Conservation (phyloP, 2,797 vertebrate genomes). For the Acanthornis magna region DNA sequence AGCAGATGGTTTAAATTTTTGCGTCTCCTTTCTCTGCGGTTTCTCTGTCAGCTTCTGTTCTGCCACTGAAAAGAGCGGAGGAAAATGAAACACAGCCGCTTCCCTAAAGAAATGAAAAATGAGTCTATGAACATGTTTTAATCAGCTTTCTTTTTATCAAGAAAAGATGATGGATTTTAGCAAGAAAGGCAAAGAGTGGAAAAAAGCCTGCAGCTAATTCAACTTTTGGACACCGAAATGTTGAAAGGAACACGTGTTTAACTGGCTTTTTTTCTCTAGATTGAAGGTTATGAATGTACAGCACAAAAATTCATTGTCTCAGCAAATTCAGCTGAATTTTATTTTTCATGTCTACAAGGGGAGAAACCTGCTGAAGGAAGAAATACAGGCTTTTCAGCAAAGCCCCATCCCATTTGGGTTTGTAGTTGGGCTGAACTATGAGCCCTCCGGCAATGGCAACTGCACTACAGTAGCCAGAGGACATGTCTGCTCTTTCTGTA, state of each 20-base stretch:
- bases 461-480: not conserved
- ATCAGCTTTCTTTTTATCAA: not conserved
- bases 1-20: constrained; percentile 29
- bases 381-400: not conserved
- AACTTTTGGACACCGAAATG: not conserved
- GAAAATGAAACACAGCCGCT: constrained; percentile 6
- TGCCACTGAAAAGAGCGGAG: not conserved
- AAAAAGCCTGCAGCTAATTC: not conserved
- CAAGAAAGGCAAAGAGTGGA: not conserved
- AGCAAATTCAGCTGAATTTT: not conserved
- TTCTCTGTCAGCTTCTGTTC: constrained; percentile 2
- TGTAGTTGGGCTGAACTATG: not conserved
- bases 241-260: not conserved
- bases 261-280: not conserved
- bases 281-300: not conserved
- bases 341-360: not conserved
- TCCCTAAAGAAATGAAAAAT: constrained; percentile 7
- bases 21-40: not conserved
- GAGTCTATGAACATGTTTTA: not conserved
- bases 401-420: not conserved
- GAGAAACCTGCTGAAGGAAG: not conserved
- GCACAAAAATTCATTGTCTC: not conserved
- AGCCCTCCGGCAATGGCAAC: not conserved
- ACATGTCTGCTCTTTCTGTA: not conserved
- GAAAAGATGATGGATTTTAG: not conserved